These are phyloP conservation scores for Abscondita cerata DNA, from an alignment of 2,888 invertebrate genomes.

Conservation along the genomic window DNA sequence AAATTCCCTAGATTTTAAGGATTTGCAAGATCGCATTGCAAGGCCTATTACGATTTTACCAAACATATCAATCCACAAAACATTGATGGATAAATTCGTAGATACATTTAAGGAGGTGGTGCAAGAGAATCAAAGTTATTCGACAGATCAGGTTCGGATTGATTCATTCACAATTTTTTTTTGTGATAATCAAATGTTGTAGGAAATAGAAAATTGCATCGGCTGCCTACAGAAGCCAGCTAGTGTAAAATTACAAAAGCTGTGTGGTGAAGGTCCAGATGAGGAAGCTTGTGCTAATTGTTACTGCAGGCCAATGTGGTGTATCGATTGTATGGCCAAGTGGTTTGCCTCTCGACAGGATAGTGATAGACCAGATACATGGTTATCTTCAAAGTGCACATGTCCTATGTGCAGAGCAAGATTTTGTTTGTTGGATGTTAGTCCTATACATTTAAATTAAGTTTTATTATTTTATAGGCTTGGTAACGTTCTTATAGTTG, in stretches of 20 bases:
- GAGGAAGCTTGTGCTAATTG: constrained; percentile 64
- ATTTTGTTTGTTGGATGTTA: constrained; percentile 88
- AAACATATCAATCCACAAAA: constrained; percentile 76
- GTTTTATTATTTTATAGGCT: too few species aligned
- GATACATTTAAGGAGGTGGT: constrained; percentile 82
- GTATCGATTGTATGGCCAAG: constrained; percentile 81
- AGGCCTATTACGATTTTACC: constrained; percentile 72
- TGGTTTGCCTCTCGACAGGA: constrained; percentile 89
- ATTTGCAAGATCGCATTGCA: constrained; percentile 75
- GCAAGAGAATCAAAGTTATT: constrained; percentile 70
- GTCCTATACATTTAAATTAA: too few species aligned
- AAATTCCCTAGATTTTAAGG: constrained; percentile 79
- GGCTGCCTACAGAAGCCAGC: constrained; percentile 85
- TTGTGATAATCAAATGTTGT: constrained; percentile 36
- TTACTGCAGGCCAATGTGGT: constrained; percentile 90
- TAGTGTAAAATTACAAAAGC: constrained; percentile 79
- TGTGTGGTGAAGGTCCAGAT: constrained; percentile 61
- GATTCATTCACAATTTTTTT: constrained; percentile 8
- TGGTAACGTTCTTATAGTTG: too few species aligned
- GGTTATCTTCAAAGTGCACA: constrained; percentile 83
- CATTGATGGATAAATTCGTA: constrained; percentile 83
- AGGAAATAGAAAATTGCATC: constrained; percentile 84
- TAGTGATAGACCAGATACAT: constrained; percentile 71
- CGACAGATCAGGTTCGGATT: constrained; percentile 61
- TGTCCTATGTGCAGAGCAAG: constrained; percentile 87